Evolutionary conservation across 2,113 vertebrate genomes (phyloP), one percentile per base, ranked within the genome.

Genomic region (Pseudorhombus dupliciocellatus): DNA sequence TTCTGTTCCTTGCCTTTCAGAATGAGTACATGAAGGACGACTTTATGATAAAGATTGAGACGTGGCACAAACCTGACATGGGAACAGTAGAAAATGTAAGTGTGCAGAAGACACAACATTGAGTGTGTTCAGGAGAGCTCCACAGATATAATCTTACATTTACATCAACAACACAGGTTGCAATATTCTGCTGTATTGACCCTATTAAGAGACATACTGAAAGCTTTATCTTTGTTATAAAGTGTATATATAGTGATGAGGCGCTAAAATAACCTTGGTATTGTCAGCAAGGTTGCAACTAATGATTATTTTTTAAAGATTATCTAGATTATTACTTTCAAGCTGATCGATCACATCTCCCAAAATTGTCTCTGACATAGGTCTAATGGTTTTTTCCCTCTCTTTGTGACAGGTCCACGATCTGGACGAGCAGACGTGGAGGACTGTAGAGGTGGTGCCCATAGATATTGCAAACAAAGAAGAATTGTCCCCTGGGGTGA

Each of bases 1-100:
- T 12, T 71, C 42, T n/a, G n/a, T n/a, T n/a, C 80, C 14, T 31
- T 86, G 21, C 34, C 69, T 81, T 83, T 59, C 91, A 99, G 97
- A 99, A 98, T 56, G 97, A 99, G 89, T 99, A 99, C 89, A 98
- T 99, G 96, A 99, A 98, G 93, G 97, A 99, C 60, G 96, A 98
- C 87, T 99, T 99, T 88, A 97, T 98, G 93, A 97, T 99, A 88
- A 98, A 98, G 93, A 99, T 98, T 55, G 97, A 99, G 94, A 99
- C 97, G 16, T 99, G 96, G 96, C 98, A 99, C 87, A 98, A 98
- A 94, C 95, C 97, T 57, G 97, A 98, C 90, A 84, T 96, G 95
- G 97, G 96, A 73, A 95, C 93, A 15, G 64, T 94, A 90, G 97
- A 99, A 90, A 99, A 99, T 1, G 98, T 98, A 87, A 98, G 96